Evolutionary conservation across 2,888 invertebrate species (phyloP).

Genomic region (Acanthosepion lycidas): DNA sequence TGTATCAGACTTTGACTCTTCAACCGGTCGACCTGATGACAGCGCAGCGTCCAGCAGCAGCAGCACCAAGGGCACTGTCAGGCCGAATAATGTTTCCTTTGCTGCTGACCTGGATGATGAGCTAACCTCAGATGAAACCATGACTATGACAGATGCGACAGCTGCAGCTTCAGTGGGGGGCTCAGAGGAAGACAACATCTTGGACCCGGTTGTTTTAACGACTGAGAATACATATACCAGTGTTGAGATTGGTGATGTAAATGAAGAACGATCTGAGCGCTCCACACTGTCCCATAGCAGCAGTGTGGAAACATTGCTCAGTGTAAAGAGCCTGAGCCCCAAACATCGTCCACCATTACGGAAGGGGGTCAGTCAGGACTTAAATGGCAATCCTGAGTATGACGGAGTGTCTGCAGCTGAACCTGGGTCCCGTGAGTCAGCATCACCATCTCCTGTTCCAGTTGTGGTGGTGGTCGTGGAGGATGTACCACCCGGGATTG

Average conservation of each 20-base stretch:
- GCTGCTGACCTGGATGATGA: constrained; percentile 1
- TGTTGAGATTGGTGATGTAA: constrained; percentile 70
- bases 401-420: constrained; percentile 55
- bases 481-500: constrained; percentile 71
- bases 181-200: constrained; percentile 51
- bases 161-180: constrained; percentile 50
- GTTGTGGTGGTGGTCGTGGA: constrained; percentile 49
- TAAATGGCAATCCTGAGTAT: constrained; percentile 66
- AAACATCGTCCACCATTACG: constrained; percentile 55
- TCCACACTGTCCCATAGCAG: constrained; percentile 67
- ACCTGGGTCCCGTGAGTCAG: constrained; percentile 47
- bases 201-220: constrained; percentile 59
- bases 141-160: constrained; percentile 34
- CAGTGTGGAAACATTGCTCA: constrained; percentile 69
- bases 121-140: background rate
- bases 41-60: background rate
- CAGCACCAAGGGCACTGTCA: background rate
- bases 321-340: constrained; percentile 67
- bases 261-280: constrained; percentile 68
- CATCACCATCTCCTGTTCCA: constrained; percentile 48
- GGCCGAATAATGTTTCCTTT: constrained; percentile 38
- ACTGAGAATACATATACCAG: constrained; percentile 69
- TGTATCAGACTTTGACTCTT: constrained; percentile 52
- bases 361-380: constrained; percentile 61
- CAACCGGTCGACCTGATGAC: constrained; percentile 4